Percentiles rank a stretch among this genome's conserved stretches.
Conservation (phyloP, 2,888 invertebrate genomes). For the Hetaerina titia region DNA sequence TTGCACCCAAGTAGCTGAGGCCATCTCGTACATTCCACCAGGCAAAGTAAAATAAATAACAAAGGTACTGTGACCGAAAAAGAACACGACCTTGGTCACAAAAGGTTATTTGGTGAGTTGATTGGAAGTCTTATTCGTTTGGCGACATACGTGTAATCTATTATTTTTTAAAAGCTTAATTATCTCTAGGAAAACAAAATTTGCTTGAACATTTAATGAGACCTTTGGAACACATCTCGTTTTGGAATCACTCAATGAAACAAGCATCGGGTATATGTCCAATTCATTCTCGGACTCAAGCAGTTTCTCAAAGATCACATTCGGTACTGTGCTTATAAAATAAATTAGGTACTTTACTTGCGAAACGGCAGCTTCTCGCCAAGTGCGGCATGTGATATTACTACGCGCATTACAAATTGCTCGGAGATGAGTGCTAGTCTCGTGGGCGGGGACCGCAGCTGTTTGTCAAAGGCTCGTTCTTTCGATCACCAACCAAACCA, state of each 20-base stretch:
- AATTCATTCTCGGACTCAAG: not conserved
- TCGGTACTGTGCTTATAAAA: not conserved
- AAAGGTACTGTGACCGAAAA: no score
- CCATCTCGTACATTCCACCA: no score
- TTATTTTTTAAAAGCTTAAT: no score
- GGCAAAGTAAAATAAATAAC: no score
- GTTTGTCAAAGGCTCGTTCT: constrained; percentile 15
- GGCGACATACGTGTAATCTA: no score
- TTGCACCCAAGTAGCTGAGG: no score
- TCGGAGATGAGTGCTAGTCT: not conserved
- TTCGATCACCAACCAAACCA: not conserved
- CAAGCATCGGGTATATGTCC: not conserved
- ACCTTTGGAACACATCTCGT: not conserved
- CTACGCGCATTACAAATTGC: constrained; percentile 27
- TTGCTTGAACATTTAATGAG: no score
- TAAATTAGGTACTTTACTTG: not conserved
- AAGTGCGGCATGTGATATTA: constrained; percentile 1
- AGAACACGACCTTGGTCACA: no score
- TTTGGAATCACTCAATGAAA: not conserved
- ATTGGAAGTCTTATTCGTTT: no score
- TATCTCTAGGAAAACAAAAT: no score
- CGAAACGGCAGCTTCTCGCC: not conserved
- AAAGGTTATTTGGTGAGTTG: no score
- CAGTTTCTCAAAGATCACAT: not conserved
- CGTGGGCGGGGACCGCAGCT: not conserved